Evolutionary conservation across 2,888 invertebrate genomes (phyloP), one percentile per base, ranked within the genome.

Genomic region (Cataglyphis rosenhaueri): DNA sequence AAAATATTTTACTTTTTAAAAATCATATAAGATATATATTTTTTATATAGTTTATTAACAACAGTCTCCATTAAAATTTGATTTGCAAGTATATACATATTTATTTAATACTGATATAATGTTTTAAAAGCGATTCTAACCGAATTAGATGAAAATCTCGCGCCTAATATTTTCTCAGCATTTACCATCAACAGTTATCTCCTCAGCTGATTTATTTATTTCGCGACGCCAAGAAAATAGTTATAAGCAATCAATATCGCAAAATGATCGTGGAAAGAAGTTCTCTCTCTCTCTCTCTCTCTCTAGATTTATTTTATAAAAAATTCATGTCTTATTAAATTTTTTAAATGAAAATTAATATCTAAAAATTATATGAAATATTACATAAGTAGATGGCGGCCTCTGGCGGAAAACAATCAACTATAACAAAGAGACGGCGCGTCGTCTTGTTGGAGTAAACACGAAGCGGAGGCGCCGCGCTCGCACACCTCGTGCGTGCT

Each of bases 401-500:
- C 61, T 61, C 61, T 38, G n/a, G 12, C 64, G 38, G 29, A 18
- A 29, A 8, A 18, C 3, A 15, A 18, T 61, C 1, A 29, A 59
- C 6, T 29, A 1, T 6, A 6, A 52, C 10, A 18, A 8, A 12
- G 12, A n/a, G 18, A 44, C 85, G 84, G 89, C 84, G 85, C 83
- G 88, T 81, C 84, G 82, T 86, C 66, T 86, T 86, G 86, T 87
- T 83, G 82, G 86, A 85, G 91, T 91, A 91, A 91, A 91, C 89
- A 91, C 86, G 71, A 84, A 78, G 85, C 48, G 62, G 79, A 76
- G 55, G 52, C 70, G 66, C 48, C 66, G 78, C 71, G 71, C 81
- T 82, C 85, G 85, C 87, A 76, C 59, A 84, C 85, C 84, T 85
- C 86, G 86, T 86, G 91, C 76, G 62, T 79, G 82, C 83, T 81